Percentiles rank a stretch among this genome's conserved stretches.
Conservation (phyloP, 2,797 vertebrate species). For the Clarias platycephalus region DNA sequence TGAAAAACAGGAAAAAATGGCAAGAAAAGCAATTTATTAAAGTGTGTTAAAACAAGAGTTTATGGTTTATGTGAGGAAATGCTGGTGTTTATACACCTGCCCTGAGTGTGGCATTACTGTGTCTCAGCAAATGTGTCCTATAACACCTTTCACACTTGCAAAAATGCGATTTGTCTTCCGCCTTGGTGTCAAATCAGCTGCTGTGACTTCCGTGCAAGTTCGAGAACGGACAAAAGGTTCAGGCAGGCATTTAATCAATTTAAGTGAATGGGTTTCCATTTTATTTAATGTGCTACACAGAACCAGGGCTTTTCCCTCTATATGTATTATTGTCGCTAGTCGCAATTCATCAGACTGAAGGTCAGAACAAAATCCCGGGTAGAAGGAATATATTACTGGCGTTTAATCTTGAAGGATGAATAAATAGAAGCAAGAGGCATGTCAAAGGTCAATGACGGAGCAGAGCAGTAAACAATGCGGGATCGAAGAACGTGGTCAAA, state of each 20-base stretch:
- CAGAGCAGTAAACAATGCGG: background rate
- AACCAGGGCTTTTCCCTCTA: background rate
- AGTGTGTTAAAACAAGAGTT: slow-evolving; percentile 6
- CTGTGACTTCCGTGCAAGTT: background rate
- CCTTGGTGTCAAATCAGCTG: background rate
- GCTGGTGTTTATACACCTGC: slow-evolving; percentile 12
- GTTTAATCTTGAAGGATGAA: background rate
- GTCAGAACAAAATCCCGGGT: slow-evolving; percentile 9
- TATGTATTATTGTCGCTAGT: background rate
- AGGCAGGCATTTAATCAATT: background rate
- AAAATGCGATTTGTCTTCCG: background rate
- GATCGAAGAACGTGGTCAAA: slow-evolving; percentile 2
- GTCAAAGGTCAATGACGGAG: slow-evolving; percentile 11
- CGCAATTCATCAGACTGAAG: slow-evolving; percentile 25
- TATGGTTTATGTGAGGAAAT: background rate
- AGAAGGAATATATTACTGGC: background rate
- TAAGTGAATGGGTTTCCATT: background rate
- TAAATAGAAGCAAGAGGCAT: background rate
- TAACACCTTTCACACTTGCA: slow-evolving; percentile 14
- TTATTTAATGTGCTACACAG: background rate
- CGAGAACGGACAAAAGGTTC: background rate
- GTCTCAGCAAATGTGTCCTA: slow-evolving; percentile 10
- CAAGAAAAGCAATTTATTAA: background rate
- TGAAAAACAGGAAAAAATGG: background rate
- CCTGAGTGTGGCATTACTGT: background rate